Percentiles rank a stretch among this genome's conserved stretches.
Conservation (phyloP, 2,797 vertebrate species). For the Poecile montanus region DNA sequence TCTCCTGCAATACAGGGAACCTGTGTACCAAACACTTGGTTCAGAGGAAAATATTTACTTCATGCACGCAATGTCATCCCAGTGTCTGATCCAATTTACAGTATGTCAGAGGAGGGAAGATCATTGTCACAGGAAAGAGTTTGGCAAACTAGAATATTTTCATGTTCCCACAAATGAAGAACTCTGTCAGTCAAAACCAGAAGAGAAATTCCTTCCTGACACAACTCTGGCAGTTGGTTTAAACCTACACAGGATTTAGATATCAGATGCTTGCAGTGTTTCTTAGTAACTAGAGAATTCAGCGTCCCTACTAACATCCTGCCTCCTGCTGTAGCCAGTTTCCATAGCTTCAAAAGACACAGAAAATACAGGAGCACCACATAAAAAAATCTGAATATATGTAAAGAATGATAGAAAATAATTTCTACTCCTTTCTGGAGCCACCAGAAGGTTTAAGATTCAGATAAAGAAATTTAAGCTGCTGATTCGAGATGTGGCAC, state of each 20-base stretch:
- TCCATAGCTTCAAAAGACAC: background rate
- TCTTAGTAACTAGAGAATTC: background rate
- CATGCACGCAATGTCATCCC: background rate
- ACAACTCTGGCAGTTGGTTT: background rate
- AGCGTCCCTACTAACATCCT: background rate
- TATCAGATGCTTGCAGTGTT: background rate
- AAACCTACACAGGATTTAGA: background rate
- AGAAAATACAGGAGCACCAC: background rate
- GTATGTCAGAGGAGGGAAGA: background rate
- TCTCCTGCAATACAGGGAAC: background rate
- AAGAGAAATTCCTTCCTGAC: background rate
- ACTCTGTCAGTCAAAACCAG: background rate
- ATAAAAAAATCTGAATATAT: background rate
- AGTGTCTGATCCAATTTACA: background rate
- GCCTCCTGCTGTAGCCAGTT: background rate
- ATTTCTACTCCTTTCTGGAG: background rate
- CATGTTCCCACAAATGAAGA: background rate
- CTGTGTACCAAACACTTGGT: background rate
- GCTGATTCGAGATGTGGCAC: background rate
- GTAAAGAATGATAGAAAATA: background rate
- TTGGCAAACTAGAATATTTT: background rate
- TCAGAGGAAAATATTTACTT: background rate
- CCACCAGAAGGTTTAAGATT: background rate
- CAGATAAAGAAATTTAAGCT: background rate
- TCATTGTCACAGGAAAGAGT: background rate